Conservation (phyloP, 2,113 vertebrate genomes). For the Rhagologus leucostigma region DNA sequence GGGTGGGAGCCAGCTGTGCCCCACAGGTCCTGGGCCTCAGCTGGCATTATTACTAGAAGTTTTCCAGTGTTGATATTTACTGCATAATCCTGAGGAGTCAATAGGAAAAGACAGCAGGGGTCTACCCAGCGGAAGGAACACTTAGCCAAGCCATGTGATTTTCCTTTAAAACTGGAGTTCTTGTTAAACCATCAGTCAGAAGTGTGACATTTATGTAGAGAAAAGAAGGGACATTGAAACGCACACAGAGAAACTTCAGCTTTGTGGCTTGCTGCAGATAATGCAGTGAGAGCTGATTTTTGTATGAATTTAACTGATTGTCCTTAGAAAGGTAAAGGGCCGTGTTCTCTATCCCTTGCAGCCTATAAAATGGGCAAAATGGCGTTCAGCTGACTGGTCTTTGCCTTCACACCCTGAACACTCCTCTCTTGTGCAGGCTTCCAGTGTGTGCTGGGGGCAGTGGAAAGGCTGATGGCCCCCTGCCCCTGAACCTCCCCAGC, state of each 20-base stretch:
- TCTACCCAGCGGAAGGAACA: not conserved
- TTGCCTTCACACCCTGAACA: not conserved
- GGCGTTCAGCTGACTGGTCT: not conserved
- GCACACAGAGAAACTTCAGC: not conserved
- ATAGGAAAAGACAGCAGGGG: not conserved
- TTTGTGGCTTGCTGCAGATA: not conserved
- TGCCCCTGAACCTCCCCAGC: not conserved
- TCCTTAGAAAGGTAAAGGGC: not conserved
- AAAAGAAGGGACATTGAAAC: not conserved
- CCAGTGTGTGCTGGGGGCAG: not conserved
- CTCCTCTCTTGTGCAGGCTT: not conserved
- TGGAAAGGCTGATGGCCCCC: not conserved
- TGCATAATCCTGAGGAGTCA: not conserved
- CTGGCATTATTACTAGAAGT: not conserved
- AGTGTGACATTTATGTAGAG: not conserved
- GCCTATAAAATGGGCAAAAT: not conserved
- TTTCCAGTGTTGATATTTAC: constrained; percentile 6
- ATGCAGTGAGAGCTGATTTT: not conserved
- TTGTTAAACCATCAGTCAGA: not conserved
- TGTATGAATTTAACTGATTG: not conserved
- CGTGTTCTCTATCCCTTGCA: not conserved
- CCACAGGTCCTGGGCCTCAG: not conserved
- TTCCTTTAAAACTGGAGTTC: not conserved
- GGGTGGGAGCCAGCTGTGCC: not conserved
- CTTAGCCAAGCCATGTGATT: not conserved